phyloP scores from a whole-genome alignment of 2,797 vertebrate species.

The Geotrypetes seraphini region DNA sequence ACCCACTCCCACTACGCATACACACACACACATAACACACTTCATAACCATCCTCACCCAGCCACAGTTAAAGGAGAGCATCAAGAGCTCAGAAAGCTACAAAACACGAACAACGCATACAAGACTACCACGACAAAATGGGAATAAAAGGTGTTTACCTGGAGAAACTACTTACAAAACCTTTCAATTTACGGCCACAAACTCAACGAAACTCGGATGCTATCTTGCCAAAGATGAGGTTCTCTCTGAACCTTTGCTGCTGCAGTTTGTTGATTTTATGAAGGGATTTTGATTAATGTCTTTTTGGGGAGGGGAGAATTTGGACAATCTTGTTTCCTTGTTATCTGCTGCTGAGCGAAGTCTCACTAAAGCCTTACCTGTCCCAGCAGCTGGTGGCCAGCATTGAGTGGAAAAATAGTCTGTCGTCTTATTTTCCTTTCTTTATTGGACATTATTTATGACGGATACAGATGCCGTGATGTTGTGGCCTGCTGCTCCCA shows the following conservation, averaged over 20 bases:
- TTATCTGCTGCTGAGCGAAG: conserved; percentile 21
- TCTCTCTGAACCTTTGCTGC: too few relatives aligned
- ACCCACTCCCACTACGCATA: too few relatives aligned
- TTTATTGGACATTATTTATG: not conserved
- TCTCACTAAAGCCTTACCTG: conserved; percentile 29
- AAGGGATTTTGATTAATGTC: conserved; percentile 2
- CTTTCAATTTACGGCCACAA: conserved; percentile 33
- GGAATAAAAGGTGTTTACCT: conserved; percentile 33
- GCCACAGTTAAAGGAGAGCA: not conserved
- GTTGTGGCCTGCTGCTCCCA: not conserved
- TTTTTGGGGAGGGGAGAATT: conserved; percentile 2
- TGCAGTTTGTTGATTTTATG: too few relatives aligned
- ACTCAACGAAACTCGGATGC: conserved; percentile 29
- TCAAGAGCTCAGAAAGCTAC: not conserved
- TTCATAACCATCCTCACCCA: not conserved
- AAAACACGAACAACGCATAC: not conserved
- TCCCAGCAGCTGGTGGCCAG: conserved; percentile 17
- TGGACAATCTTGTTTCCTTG: conserved; percentile 1
- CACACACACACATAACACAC: conserved; percentile 7
- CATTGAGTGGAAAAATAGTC: too few relatives aligned
- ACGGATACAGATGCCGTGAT: too few relatives aligned
- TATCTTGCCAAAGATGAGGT: conserved; percentile 23
- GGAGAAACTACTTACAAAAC: conserved; percentile 38
- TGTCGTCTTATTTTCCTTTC: not conserved
- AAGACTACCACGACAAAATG: conserved; percentile 21